Conservation (phyloP, 2,888 invertebrate genomes). For the Sarcophaga rosellei region DNA sequence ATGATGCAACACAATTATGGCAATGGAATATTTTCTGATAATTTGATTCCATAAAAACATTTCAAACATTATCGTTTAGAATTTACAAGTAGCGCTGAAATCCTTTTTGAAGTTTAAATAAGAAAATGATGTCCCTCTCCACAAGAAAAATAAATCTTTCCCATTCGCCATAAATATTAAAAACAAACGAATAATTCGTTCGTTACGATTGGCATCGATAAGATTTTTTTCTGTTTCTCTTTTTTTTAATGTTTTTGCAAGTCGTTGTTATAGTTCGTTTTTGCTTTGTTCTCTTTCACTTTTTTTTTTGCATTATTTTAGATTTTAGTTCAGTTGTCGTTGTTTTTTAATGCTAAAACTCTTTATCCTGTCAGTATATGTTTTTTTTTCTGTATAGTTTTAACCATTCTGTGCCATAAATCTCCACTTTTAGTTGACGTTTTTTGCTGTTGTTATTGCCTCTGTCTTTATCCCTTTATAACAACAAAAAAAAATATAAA, state of each 20-base stretch:
- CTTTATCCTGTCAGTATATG: conserved; percentile 64
- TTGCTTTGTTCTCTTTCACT: background rate
- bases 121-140: background rate
- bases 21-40: no score
- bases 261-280: background rate
- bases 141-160: conserved; percentile 51
- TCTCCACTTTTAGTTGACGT: conserved; percentile 48
- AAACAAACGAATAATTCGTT: conserved; percentile 57
- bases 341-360: conserved; percentile 48
- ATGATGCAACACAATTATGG: no score
- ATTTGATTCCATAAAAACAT: no score
- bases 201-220: conserved; percentile 68
- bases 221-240: conserved; percentile 36
- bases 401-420: conserved; percentile 62
- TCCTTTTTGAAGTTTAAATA: background rate
- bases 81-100: background rate
- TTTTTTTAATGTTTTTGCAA: background rate
- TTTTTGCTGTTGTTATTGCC: conserved; percentile 20
- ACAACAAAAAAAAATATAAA: conserved; percentile 34
- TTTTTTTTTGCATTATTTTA: background rate
- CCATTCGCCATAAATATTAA: conserved; percentile 52
- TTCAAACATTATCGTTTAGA: background rate
- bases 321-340: conserved; percentile 29
- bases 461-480: conserved; percentile 50
- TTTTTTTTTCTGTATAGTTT: conserved; percentile 7